Conservation (phyloP, 2,113 vertebrate species). For the Cinclus cinclus region DNA sequence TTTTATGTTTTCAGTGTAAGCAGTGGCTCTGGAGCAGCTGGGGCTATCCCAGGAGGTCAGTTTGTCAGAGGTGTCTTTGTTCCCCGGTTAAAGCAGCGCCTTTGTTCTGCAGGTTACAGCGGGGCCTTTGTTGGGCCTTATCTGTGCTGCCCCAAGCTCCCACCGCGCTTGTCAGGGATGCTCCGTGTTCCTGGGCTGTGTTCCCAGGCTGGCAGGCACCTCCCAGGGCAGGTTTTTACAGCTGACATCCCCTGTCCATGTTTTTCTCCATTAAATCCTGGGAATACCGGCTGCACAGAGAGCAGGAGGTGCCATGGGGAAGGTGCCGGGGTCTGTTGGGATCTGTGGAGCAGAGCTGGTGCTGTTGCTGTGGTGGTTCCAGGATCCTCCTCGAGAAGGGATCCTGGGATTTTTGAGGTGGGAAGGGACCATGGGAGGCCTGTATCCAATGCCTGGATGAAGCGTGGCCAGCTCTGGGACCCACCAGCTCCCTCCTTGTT, state of each 20-base stretch:
- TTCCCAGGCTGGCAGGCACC: not conserved
- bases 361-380: not conserved
- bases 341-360: fast-evolving
- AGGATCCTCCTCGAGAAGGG: not conserved
- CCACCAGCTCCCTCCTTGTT: fast-evolving
- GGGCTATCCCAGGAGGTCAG: not conserved
- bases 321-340: fast-evolving
- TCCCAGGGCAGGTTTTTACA: not conserved
- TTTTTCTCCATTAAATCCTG: not conserved
- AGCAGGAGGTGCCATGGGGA: fast-evolving
- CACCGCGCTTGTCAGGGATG: not conserved
- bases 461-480: not conserved
- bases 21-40: not conserved
- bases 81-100: not conserved
- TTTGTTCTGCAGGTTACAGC: slow-evolving; percentile 8
- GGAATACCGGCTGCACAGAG: fast-evolving
- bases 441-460: fast-evolving
- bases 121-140: slow-evolving; percentile 22
- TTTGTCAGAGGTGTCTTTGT: slow-evolving; percentile 26
- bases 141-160: not conserved
- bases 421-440: not conserved
- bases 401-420: not conserved
- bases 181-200: not conserved
- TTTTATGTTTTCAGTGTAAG: not conserved
- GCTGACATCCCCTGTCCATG: fast-evolving